phyloP scores from a whole-genome alignment of 2,113 vertebrate genomes.

The Ceratotherium simum region DNA sequence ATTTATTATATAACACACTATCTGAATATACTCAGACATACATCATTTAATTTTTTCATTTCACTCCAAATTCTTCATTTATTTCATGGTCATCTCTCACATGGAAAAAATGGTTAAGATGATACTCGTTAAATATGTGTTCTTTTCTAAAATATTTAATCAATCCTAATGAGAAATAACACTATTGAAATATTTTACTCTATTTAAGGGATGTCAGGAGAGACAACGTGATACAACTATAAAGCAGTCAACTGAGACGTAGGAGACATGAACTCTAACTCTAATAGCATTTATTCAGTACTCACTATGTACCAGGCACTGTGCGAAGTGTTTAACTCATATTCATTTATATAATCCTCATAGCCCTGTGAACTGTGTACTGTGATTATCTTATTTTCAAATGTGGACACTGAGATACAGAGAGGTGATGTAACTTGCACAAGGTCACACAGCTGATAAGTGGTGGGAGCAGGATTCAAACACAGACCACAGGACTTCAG shows the following conservation, averaged over 20 bases:
- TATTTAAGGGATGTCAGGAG: constrained; percentile 38
- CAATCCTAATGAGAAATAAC: constrained; percentile 63
- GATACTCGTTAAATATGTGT: constrained; percentile 47
- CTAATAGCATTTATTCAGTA: not conserved
- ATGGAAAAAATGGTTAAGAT: constrained; percentile 38
- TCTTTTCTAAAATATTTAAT: constrained; percentile 64
- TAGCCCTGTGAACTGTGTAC: not conserved
- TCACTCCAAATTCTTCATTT: constrained; percentile 72
- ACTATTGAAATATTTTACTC: constrained; percentile 34
- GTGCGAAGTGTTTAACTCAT: not conserved
- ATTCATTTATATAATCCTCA: not conserved
- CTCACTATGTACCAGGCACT: not conserved
- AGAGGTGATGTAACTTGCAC: not conserved
- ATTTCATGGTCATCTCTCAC: constrained; percentile 71
- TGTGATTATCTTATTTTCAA: not conserved
- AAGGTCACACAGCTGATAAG: not conserved
- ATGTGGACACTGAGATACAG: not conserved
- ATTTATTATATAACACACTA: constrained; percentile 73
- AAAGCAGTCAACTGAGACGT: not conserved
- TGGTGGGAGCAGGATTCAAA: not conserved
- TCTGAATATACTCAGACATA: constrained; percentile 78
- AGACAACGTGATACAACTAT: not conserved
- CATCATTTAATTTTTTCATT: constrained; percentile 83
- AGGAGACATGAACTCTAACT: not conserved
- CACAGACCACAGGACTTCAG: not conserved